These are phyloP conservation scores for Stegastes partitus DNA, from an alignment of 2,113 vertebrate species.

Conservation along the genomic window DNA sequence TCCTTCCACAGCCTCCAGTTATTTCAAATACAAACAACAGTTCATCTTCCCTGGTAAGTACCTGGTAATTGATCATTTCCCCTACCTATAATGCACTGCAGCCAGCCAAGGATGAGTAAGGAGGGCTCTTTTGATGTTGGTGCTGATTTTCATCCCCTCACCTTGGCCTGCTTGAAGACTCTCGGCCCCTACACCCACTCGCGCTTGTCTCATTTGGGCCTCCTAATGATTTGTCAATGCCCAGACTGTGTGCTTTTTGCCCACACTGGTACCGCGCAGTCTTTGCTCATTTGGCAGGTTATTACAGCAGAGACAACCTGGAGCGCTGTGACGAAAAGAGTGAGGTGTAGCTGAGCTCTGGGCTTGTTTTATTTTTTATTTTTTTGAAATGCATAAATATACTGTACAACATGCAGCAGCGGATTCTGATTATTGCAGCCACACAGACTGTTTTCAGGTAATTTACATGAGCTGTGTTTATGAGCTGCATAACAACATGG, in stretches of 20 bases:
- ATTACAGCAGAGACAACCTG: conserved; percentile 48
- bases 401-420: background rate
- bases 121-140: conserved; percentile 75
- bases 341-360: conserved; percentile 36
- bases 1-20: conserved; percentile 91
- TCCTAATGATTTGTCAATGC: conserved; percentile 66
- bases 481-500: background rate
- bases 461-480: conserved; percentile 15
- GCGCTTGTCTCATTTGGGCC: conserved; percentile 56
- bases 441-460: background rate
- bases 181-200: conserved; percentile 49
- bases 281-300: conserved; percentile 58
- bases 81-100: conserved; percentile 62
- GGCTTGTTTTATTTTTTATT: background rate
- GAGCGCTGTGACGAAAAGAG: conserved; percentile 41
- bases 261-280: conserved; percentile 37
- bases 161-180: conserved; percentile 47
- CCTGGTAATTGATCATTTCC: conserved; percentile 61
- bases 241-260: conserved; percentile 44
- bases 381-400: conserved; percentile 42
- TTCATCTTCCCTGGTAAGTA: conserved; percentile 98
- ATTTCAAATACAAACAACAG: conserved; percentile 99
- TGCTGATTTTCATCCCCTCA: conserved; percentile 52
- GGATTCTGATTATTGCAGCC: conserved; percentile 17
- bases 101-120: conserved; percentile 25